A percentile compares a stretch with the other conserved stretches of the same genome.
phyloP scores from a whole-genome alignment of 2,888 invertebrate genomes.

The Graphium colonna region DNA sequence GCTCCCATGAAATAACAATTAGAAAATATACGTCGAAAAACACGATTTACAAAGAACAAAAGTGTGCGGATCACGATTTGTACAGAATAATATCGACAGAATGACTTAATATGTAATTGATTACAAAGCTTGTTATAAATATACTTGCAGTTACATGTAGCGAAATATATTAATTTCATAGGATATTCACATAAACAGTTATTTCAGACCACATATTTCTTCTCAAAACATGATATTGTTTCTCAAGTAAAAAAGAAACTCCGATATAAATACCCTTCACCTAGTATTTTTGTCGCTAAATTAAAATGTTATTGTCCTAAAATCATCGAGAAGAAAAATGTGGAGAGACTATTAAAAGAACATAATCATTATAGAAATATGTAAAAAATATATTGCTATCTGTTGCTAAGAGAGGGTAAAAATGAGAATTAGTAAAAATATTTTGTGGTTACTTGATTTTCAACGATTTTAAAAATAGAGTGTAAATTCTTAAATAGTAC shows the following conservation, averaged over 20 bases:
- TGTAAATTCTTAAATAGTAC: too few relatives aligned
- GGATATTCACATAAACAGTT: neutral
- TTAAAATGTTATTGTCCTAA: neutral
- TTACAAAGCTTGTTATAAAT: conserved; percentile 1
- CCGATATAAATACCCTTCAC: neutral
- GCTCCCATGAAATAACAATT: neutral
- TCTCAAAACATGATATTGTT: neutral
- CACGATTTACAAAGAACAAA: conserved; percentile 2
- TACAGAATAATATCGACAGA: conserved; percentile 8
- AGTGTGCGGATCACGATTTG: conserved; percentile 3
- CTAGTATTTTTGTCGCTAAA: neutral
- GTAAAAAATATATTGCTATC: neutral
- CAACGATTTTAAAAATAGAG: neutral
- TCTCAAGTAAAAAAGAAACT: neutral
- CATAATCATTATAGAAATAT: neutral
- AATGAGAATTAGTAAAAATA: neutral
- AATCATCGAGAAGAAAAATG: neutral
- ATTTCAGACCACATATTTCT: neutral
- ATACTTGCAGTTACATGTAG: too few relatives aligned
- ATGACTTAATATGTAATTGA: neutral
- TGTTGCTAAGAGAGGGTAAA: neutral
- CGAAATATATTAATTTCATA: neutral
- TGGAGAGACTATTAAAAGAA: neutral
- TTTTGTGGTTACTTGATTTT: neutral
- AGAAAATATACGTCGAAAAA: neutral